phyloP scores from a whole-genome alignment of 23 tunicate genomes.

The Ciona savignyi region DNA sequence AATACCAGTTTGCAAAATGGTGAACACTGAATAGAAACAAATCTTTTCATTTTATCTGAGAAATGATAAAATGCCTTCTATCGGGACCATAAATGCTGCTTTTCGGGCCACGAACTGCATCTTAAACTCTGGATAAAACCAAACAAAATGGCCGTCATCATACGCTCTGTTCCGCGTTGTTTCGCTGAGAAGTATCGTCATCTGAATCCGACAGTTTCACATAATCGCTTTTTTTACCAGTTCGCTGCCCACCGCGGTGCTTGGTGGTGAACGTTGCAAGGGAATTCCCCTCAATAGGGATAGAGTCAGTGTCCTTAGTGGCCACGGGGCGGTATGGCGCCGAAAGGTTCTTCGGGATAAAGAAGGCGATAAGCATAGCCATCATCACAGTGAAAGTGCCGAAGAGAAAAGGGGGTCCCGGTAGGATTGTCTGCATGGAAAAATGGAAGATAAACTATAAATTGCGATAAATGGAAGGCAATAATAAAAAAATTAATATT shows the following conservation, averaged over 20 bases:
- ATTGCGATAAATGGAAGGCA: too few species aligned
- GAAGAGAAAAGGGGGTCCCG: constrained; percentile 97
- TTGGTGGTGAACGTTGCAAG: background rate
- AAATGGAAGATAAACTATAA: too few species aligned
- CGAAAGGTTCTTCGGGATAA: constrained; percentile 48
- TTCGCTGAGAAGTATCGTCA: constrained; percentile 36
- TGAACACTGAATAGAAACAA: too few species aligned
- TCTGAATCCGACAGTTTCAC: constrained; percentile 60
- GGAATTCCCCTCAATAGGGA: background rate
- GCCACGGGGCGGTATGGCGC: constrained; percentile 9
- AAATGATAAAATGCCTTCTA: too few species aligned
- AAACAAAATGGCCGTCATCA: too few species aligned
- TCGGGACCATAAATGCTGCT: too few species aligned
- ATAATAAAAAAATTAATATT: too few species aligned
- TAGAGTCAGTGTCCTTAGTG: constrained; percentile 24
- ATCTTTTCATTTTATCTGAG: too few species aligned
- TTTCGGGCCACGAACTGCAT: too few species aligned
- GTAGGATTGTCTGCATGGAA: constrained; percentile 49
- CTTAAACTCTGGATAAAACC: too few species aligned
- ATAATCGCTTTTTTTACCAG: constrained; percentile 14
- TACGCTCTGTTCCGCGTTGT: too few species aligned
- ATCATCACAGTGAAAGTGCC: constrained; percentile 69
- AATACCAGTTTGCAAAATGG: too few species aligned
- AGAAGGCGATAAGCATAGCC: constrained; percentile 72
- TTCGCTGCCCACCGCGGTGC: background rate